Conservation (phyloP, 2,797 vertebrate species). For the Urosaurus nigricauda region DNA sequence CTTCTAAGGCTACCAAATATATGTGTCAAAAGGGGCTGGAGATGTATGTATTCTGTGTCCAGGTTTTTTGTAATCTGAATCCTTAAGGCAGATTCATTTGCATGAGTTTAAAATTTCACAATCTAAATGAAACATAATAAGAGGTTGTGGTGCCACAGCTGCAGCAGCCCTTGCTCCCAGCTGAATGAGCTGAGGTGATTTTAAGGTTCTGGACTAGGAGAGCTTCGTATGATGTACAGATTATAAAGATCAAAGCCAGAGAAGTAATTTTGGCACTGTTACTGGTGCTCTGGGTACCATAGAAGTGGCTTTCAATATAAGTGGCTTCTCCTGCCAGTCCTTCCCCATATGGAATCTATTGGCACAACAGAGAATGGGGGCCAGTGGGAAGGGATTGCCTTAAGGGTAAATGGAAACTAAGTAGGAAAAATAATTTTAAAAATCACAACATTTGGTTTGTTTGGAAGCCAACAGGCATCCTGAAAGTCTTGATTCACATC, state of each 20-base stretch:
- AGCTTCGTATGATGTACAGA: slow-evolving; percentile 73
- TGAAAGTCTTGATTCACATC: slow-evolving; percentile 65
- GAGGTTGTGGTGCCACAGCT: slow-evolving; percentile 81
- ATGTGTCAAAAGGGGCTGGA: slow-evolving; percentile 31
- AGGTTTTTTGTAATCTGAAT: slow-evolving; percentile 77
- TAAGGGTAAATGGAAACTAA: slow-evolving; percentile 79
- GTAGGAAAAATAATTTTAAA: slow-evolving; percentile 75
- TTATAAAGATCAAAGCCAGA: slow-evolving; percentile 71
- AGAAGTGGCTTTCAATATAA: slow-evolving; percentile 68
- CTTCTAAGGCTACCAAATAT: slow-evolving; percentile 78
- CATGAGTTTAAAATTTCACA: slow-evolving; percentile 82
- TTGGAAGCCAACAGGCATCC: slow-evolving; percentile 72
- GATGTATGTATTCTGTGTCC: slow-evolving; percentile 76
- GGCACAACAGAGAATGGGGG: slow-evolving; percentile 68
- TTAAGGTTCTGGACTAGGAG: slow-evolving; percentile 75
- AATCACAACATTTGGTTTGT: slow-evolving; percentile 74
- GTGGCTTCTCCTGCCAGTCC: slow-evolving; percentile 72
- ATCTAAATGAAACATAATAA: slow-evolving; percentile 83
- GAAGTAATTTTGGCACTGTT: slow-evolving; percentile 72
- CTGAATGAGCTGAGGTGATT: slow-evolving; percentile 77
- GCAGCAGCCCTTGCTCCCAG: slow-evolving; percentile 77
- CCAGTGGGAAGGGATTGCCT: slow-evolving; percentile 76
- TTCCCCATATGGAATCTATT: slow-evolving; percentile 71
- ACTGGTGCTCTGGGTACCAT: slow-evolving; percentile 74
- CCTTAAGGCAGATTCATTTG: slow-evolving; percentile 80